Evolutionary conservation across 2,797 vertebrate species (phyloP).

Genomic region (Capromys pilorides): DNA sequence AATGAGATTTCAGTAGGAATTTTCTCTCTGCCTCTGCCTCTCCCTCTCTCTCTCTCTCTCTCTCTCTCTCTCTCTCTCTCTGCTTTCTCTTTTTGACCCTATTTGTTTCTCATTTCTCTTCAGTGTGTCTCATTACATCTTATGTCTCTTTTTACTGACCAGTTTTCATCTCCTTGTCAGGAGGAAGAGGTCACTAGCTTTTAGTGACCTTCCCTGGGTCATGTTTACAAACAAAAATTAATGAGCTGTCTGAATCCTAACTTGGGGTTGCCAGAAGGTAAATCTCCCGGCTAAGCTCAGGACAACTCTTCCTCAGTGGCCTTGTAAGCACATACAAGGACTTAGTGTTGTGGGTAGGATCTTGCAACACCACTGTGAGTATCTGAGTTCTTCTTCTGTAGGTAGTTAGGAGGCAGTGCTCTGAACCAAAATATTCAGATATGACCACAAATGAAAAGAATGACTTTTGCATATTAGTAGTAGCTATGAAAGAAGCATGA

Average conservation of each 20-base stretch:
- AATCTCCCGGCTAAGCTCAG: not conserved
- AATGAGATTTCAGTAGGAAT: not conserved
- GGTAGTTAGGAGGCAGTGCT: not conserved
- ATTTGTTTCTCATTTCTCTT: not conserved
- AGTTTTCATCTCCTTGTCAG: not conserved
- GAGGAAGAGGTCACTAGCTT: not conserved
- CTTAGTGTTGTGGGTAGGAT: not conserved
- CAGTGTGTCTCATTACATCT: not conserved
- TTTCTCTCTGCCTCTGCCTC: not conserved
- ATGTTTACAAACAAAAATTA: not conserved
- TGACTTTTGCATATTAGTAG: not conserved
- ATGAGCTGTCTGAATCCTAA: not conserved
- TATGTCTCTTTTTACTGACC: not conserved
- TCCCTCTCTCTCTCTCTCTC: not conserved
- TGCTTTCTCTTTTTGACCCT: not conserved
- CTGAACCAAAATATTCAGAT: not conserved
- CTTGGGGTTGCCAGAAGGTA: not conserved
- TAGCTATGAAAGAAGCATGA: not conserved
- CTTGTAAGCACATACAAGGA: not conserved
- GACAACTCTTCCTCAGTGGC: not conserved
- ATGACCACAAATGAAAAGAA: not conserved
- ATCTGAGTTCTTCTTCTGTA: not conserved
- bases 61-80: not conserved
- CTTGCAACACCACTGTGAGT: not conserved
- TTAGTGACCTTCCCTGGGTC: not conserved